Evolutionary conservation across 2,113 vertebrate genomes (phyloP).

Genomic region (Gallinago media): DNA sequence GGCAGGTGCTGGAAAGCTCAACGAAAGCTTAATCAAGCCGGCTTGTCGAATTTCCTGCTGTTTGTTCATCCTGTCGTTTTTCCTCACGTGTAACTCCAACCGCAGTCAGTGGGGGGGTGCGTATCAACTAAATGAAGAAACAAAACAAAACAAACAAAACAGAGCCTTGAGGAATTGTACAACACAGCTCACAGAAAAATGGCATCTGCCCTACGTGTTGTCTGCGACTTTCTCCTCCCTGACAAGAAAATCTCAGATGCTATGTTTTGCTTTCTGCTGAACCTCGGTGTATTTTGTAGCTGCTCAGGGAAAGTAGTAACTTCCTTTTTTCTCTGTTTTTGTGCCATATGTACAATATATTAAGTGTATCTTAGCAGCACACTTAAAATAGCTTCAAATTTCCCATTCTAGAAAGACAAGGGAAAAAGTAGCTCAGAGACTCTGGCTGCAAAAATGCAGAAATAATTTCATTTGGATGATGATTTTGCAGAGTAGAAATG

Average conservation of each 20-base stretch:
- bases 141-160: neutral
- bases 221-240: neutral
- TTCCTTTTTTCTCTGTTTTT: neutral
- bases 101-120: neutral
- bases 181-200: neutral
- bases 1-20: neutral
- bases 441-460: neutral
- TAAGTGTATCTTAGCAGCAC: neutral
- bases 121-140: neutral
- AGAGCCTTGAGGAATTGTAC: neutral
- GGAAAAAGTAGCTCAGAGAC: fast-evolving
- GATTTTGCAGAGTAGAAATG: neutral
- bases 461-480: neutral
- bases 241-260: neutral
- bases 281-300: neutral
- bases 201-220: neutral
- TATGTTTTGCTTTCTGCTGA: neutral
- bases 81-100: neutral
- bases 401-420: neutral
- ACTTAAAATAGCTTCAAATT: neutral
- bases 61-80: neutral
- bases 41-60: slow-evolving; percentile 18
- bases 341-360: neutral
- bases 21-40: neutral
- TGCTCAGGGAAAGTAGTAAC: neutral